Conservation (phyloP, 2,888 invertebrate genomes). For the Coecobrya sp. region DNA sequence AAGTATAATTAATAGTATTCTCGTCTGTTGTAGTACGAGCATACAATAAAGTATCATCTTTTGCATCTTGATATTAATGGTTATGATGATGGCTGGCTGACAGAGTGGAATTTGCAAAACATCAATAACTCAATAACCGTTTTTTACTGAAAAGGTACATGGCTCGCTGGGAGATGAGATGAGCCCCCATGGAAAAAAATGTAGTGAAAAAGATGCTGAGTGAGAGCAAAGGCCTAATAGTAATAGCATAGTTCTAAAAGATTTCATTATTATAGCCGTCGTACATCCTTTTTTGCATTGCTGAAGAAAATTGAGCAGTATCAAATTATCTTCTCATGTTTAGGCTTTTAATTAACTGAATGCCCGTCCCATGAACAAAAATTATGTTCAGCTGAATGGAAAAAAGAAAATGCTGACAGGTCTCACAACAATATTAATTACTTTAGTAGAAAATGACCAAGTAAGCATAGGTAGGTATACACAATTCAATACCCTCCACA, state of each 20-base stretch:
- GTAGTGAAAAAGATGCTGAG: constrained; percentile 26
- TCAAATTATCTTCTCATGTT: constrained; percentile 71
- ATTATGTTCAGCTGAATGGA: constrained; percentile 20
- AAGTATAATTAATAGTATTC: neutral
- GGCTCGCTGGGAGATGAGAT: constrained; percentile 15
- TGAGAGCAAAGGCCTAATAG: constrained; percentile 46
- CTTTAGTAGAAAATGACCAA: constrained; percentile 22
- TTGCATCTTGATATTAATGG: constrained; percentile 69
- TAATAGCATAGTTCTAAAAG: constrained; percentile 7
- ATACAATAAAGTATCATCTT: constrained; percentile 31
- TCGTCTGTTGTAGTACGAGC: neutral
- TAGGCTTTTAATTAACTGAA: constrained; percentile 76
- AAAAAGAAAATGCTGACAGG: constrained; percentile 44
- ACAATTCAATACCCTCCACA: neutral
- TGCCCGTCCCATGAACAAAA: constrained; percentile 62
- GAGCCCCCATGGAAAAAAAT: constrained; percentile 16
- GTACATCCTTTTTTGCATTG: constrained; percentile 16
- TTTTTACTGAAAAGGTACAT: constrained; percentile 28
- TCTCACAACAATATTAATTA: constrained; percentile 59
- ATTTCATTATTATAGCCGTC: neutral
- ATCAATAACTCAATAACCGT: constrained; percentile 78
- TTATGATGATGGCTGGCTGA: constrained; percentile 79
- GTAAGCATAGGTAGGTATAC: too few relatives aligned
- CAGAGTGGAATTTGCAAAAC: constrained; percentile 73
- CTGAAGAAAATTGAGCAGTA: constrained; percentile 56